Evolutionary conservation across 2,888 invertebrate genomes (phyloP), one percentile per base, ranked within the genome.

Genomic region (Bugulina stolonifera): DNA sequence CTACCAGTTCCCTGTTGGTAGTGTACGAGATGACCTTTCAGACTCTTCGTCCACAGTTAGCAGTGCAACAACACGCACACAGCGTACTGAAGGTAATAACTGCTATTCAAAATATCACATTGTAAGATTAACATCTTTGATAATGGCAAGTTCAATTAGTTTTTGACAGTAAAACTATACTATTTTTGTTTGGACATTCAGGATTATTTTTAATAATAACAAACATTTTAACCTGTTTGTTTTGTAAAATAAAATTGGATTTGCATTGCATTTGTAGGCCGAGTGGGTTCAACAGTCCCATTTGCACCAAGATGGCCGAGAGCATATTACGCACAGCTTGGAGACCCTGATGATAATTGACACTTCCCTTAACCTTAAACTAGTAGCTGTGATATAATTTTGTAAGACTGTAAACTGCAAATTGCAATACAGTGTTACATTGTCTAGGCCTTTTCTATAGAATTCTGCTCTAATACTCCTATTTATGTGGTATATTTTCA

Each of bases 251-350:
- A 22, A 52, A 52, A 22, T 52, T 5, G 52, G 5, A 52, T 52
- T 52, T 52, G 52, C 52, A 52, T 5, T 52, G 52, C 5, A 3
- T 25, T 64, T 64, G 5, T 32, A 64, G 64, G 64, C 2, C 64
- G n/a, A 14, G 64, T 64, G 1, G 64, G 64, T 32, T 64, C 64
- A 29, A 64, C 64, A 64, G 64, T 64, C 25, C 64, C 64, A 2
- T 64, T 64, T 32, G 64, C 64, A 14, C 64, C 64, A 64, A 64
- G 64, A 64, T 64, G 64, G 64, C 64, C 64, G 34, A 64, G 32
- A 34, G 64, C 64, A 32, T 64, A 64, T 34, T 64, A 64, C 27
- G 22, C 64, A 64, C 64, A 64, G 27, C 32, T 64, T 2, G 64
- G 27, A 25, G 64, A 64, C 34, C 64, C 64, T 25, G 27, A 64